Evolutionary conservation across 1,140 invertebrate species (phyloP).

Genomic region (Caenorhabditis tropicalis): DNA sequence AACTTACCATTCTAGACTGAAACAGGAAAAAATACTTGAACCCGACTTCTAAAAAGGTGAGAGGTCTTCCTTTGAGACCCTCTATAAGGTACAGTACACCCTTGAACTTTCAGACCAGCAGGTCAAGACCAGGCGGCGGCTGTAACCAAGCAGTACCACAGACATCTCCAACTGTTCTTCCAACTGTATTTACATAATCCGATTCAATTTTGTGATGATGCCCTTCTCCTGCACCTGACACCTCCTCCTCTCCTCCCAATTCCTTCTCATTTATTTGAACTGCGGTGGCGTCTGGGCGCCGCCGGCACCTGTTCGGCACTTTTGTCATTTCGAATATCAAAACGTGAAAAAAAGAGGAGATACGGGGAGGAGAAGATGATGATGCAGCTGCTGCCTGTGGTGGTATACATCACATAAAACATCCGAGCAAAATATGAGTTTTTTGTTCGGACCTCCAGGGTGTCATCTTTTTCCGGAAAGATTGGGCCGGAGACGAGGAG

Average conservation of each 20-base stretch:
- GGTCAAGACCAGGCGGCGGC: no score
- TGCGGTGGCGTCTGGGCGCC: background rate
- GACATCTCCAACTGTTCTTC: no score
- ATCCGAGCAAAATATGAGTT: conserved; percentile 2
- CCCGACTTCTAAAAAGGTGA: no score
- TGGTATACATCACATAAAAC: background rate
- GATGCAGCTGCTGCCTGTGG: background rate
- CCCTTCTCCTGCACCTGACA: background rate
- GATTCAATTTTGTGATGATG: no score
- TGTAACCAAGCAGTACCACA: no score
- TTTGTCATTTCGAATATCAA: conserved; percentile 36
- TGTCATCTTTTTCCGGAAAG: background rate
- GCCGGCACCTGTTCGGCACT: conserved; percentile 33
- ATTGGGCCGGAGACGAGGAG: background rate
- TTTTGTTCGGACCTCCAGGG: background rate
- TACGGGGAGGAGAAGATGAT: background rate
- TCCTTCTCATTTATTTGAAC: conserved; percentile 36
- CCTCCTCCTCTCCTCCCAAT: background rate
- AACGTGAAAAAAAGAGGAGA: conserved; percentile 4
- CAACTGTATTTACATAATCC: no score
- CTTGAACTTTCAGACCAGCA: no score
- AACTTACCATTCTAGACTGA: no score
- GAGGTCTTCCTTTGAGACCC: no score
- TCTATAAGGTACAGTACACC: no score
- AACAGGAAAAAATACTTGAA: no score